Evolutionary conservation across 64 coral and sea anemone species (phyloP), one percentile per base, ranked within the genome.

Genomic region (Cladopsammia gracilis): DNA sequence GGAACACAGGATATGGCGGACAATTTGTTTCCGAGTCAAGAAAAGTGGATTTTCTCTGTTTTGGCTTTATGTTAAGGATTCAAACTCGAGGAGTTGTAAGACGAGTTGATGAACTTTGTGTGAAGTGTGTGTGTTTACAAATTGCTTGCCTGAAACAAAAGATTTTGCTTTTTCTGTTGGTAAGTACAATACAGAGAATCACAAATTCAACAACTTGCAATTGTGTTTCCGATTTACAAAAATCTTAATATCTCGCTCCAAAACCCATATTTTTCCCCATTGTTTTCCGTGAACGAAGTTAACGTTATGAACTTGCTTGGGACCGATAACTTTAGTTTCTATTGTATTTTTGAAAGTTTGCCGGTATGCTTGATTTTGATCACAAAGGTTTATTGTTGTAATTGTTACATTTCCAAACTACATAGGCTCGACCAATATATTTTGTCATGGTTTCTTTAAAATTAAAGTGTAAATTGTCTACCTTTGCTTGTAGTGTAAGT

Each of bases 221-320:
- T 42, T 48, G 72, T 75, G 72, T 75, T 75, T 75, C 72, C 5
- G 72, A 75, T 75, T 75, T 75, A 75, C 34, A 75, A 75, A 48
- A 75, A 75, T 75, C 6, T 75, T n/a, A n/a, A n/a, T n/a, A n/a
- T n/a, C n/a, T n/a, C n/a, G n/a, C n/a, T n/a, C n/a, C n/a, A 75
- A 75, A 75, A 49, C 14, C 47, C 4, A 75, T 48, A 49, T 16
- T 75, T 75, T 49, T 42, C 68, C 12, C 61, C 48, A 44, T 2
- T 75, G 72, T 75, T 75, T 75, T 48, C 72, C 47, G 72, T 48
- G 2, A 11, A 0, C 42, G 14, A 48, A 75, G 15, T 48, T 48
- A 44, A 75, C 72, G 3, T 75, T 75, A 75, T 75, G 72, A 75
- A 75, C 72, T 75, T 75, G 44, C 2, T 75, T 75, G 10, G 6